Evolutionary conservation across 2,888 invertebrate species (phyloP).

Genomic region (Rapana venosa): DNA sequence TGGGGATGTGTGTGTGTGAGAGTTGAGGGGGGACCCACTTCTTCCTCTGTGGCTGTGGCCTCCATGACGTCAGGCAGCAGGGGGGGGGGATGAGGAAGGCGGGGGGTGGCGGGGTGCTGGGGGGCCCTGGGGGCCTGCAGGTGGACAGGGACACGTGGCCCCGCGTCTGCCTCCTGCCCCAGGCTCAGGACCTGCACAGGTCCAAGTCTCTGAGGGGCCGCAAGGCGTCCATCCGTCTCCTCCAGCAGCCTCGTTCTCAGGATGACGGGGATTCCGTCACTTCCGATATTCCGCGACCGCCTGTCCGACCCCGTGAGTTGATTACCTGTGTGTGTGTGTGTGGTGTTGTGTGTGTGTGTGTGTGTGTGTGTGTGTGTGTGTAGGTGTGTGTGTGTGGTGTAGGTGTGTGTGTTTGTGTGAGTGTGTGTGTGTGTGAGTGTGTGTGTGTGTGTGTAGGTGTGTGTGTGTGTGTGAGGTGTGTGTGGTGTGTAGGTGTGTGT

Average conservation of each 20-base stretch:
- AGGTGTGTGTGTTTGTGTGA: no score
- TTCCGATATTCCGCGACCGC: not conserved
- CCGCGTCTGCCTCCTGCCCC: not conserved
- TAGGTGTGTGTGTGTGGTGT: constrained; percentile 47
- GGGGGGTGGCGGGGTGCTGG: not conserved
- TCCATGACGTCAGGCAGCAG: no score
- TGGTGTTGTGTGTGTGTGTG: constrained; percentile 22
- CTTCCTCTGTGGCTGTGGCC: no score
- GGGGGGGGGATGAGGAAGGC: no score
- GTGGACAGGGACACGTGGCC: not conserved
- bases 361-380: constrained; percentile 12
- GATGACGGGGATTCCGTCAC: not conserved
- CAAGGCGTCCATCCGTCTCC: constrained; percentile 21
- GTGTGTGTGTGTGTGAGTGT: no score
- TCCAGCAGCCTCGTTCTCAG: constrained; percentile 29
- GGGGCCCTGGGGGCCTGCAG: not conserved
- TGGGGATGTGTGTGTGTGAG: no score
- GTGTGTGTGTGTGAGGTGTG: no score
- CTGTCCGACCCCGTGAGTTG: constrained; percentile 27
- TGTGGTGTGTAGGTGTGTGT: no score
- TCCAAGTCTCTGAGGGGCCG: constrained; percentile 46
- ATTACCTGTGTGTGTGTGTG: not conserved
- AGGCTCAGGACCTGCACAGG: constrained; percentile 38
- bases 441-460: no score
- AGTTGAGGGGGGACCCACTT: no score